These are phyloP conservation scores for Melanophora roralis DNA, from an alignment of 2,888 invertebrate genomes.

Conservation along the genomic window DNA sequence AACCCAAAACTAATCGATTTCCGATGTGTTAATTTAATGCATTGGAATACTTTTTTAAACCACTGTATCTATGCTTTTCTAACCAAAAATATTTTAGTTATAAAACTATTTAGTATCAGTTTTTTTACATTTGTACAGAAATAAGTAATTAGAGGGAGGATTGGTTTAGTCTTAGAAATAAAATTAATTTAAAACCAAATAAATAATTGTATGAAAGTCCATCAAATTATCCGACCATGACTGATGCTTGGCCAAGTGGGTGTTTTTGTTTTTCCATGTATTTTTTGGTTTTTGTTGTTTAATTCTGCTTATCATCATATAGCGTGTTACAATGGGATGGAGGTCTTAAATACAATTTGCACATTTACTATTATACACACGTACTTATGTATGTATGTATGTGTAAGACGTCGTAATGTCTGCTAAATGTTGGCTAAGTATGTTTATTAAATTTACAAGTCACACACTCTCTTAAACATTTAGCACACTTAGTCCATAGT, in stretches of 20 bases:
- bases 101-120: no score
- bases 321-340: no score
- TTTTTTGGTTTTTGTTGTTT: not conserved
- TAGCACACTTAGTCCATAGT: conserved; percentile 40
- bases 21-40: not conserved
- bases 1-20: not conserved
- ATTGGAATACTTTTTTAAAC: not conserved
- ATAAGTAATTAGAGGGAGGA: not conserved
- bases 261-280: not conserved
- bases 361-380: no score
- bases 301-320: conserved; percentile 26
- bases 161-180: not conserved
- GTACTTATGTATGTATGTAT: not conserved
- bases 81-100: not conserved
- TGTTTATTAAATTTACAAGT: conserved; percentile 59
- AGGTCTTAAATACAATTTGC: no score
- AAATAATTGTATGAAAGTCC: not conserved
- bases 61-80: not conserved
- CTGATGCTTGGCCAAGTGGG: conserved; percentile 9
- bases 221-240: not conserved
- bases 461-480: conserved; percentile 50
- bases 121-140: no score
- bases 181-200: not conserved
- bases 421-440: conserved; percentile 58
- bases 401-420: conserved; percentile 53